Evolutionary conservation across 2,113 vertebrate genomes (phyloP).

Genomic region (Picathartes gymnocephalus): DNA sequence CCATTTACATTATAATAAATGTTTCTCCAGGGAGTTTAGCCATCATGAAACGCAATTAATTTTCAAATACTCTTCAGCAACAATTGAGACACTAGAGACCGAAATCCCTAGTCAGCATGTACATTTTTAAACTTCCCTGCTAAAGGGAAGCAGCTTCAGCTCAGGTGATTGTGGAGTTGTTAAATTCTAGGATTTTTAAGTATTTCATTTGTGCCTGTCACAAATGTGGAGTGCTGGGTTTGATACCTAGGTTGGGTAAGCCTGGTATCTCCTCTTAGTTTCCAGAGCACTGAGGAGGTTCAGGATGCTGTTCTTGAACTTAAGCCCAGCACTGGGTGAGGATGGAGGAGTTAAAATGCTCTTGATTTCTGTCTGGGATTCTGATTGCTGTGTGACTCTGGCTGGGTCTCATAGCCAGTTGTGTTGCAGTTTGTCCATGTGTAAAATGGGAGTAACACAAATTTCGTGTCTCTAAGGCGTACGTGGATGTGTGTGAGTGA

Average conservation of each 20-base stretch:
- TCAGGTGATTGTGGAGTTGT: background rate
- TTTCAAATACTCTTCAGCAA: constrained; percentile 52
- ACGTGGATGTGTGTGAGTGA: background rate
- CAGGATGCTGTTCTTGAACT: background rate
- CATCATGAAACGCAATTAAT: constrained; percentile 64
- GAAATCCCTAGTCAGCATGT: background rate
- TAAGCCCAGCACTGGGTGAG: background rate
- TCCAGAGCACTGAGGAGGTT: background rate
- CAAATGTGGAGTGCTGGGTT: background rate
- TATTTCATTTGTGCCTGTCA: background rate
- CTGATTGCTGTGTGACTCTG: fast-evolving
- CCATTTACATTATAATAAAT: constrained; percentile 52
- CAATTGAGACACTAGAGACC: constrained; percentile 2
- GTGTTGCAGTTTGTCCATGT: background rate
- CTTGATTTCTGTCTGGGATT: background rate
- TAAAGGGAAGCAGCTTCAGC: background rate
- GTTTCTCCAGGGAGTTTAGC: constrained; percentile 53
- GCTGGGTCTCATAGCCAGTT: fast-evolving
- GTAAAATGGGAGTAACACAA: background rate
- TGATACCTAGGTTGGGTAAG: background rate
- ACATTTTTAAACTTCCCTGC: background rate
- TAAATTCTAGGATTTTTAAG: background rate
- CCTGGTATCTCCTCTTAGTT: background rate
- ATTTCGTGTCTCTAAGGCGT: background rate
- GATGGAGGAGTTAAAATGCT: background rate